phyloP scores from a whole-genome alignment of 2,888 invertebrate species.

The Phaedon cochleariae region DNA sequence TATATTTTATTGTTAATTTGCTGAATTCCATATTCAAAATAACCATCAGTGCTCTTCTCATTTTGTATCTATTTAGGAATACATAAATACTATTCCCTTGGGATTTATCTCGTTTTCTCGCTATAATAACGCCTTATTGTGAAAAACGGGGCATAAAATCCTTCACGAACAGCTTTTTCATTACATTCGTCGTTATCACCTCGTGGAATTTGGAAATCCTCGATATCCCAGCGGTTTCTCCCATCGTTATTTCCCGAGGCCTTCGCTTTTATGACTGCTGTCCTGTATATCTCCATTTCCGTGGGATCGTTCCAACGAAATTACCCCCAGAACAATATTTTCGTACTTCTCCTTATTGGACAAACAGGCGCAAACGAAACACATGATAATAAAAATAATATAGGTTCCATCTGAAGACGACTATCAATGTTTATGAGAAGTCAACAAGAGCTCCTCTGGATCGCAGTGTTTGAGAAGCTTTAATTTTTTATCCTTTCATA shows the following conservation, averaged over 20 bases:
- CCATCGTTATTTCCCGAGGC: not conserved
- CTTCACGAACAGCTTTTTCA: conserved; percentile 2
- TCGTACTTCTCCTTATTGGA: not conserved
- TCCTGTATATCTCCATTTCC: not conserved
- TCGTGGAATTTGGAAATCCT: not conserved
- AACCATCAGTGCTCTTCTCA: not conserved
- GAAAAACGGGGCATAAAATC: not conserved
- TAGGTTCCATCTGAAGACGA: no score
- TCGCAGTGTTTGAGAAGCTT: no score
- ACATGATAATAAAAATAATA: not conserved
- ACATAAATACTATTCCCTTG: not conserved
- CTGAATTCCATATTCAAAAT: no score
- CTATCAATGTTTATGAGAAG: no score
- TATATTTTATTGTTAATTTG: no score
- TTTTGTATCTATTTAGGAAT: conserved; percentile 13
- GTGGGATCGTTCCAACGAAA: not conserved
- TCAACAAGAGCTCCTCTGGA: no score
- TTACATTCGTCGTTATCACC: not conserved
- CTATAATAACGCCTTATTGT: not conserved
- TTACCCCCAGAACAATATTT: not conserved
- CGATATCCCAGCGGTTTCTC: not conserved
- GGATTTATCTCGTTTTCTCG: not conserved
- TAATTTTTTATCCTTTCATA: no score
- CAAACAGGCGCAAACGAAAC: not conserved
- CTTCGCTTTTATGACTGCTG: not conserved